phyloP scores from a whole-genome alignment of 2,888 invertebrate species.

The Aphidoletes aphidimyza region DNA sequence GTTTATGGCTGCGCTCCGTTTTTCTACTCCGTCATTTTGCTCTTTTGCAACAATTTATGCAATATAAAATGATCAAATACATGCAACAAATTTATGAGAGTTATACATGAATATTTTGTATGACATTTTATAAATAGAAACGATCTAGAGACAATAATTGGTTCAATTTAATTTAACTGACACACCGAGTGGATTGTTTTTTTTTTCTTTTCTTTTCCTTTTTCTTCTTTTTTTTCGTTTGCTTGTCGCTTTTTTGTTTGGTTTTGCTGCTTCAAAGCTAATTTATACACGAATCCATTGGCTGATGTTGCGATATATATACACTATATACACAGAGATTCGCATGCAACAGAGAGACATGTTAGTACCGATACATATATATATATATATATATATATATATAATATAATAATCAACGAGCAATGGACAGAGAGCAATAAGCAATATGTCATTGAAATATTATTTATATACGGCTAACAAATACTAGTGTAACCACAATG shows the following conservation, averaged over 20 bases:
- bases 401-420: constrained; percentile 8
- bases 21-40: not conserved
- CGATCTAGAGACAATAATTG: constrained; percentile 46
- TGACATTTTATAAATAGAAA: constrained; percentile 41
- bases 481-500: not conserved
- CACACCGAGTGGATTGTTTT: not conserved
- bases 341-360: not conserved
- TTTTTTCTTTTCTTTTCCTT: not conserved
- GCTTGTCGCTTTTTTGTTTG: not conserved
- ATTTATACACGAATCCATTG: constrained; percentile 22
- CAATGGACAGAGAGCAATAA: constrained; percentile 1
- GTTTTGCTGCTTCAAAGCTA: not conserved
- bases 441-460: constrained; percentile 52
- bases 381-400: no score
- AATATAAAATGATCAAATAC: not conserved
- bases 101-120: constrained; percentile 5
- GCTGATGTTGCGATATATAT: not conserved
- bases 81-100: not conserved
- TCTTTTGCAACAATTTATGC: constrained; percentile 6
- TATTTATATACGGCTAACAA: constrained; percentile 30
- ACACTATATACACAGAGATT: not conserved
- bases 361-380: not conserved
- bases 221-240: not conserved
- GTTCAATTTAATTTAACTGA: constrained; percentile 49
- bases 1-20: not conserved